Base-by-base conservation (phyloP, 2,888 invertebrate species). In the Leucophora obtusa region DNA sequence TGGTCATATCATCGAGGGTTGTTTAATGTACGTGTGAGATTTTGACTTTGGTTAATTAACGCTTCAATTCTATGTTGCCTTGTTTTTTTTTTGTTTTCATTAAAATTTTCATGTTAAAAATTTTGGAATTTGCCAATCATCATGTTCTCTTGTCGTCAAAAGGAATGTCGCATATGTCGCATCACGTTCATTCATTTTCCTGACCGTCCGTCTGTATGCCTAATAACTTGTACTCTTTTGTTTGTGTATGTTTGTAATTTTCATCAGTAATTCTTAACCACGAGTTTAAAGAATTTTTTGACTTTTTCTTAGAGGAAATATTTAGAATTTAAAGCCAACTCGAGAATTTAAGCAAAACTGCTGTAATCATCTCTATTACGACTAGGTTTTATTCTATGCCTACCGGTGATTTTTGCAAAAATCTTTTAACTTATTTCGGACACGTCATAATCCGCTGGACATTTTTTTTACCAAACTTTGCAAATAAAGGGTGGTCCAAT, bases 1-100 rank as follows among this genome's bases (percentile, higher is more conserved):
- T 56, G 53, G 69, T 50, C 72, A 51, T 38, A 65, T 76, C 69
- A 76, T 74, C 47, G 56, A 63, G 75, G 62, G 74, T 69, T 65
- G 63, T 50, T 58, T 63, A 7, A 28, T 47, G 65, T 69, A 70
- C 82, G 82, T 82, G 82, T 71, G 62, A 80, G 60, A 68, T 73
- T 82, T 68, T 71, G 51, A 63, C 35, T 77, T 77, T 47, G 70
- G 71, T 82, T 82, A 82, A 82, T 82, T 82, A 80, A 80, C 82
- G 79, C 79, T 73, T 74, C 15, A 28, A n/a, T 59, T 63, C 70
- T 70, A 63, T 76, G 54, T 33, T 18, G 38, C 35, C 50, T 68
- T 28, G 51, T 58, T 54, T 69, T 18, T 28, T 66, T 35, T 21
- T 59, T n/a, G 35, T 69, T 47, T 54, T 54, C 60, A 14, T 56